Evolutionary conservation across 2,888 invertebrate genomes (phyloP).

Genomic region (Siphonodentalium dalli): DNA sequence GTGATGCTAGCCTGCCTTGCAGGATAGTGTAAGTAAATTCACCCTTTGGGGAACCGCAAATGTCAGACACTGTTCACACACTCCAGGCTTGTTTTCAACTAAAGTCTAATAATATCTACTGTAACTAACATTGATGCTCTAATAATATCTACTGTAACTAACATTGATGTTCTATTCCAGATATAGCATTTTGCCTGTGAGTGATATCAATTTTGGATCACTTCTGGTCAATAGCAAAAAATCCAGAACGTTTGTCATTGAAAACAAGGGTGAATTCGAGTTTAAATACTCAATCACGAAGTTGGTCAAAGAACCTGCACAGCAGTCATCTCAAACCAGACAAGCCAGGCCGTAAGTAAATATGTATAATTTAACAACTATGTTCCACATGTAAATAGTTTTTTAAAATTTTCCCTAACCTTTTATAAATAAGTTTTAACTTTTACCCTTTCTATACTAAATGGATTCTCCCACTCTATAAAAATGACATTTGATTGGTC

Average conservation of each 20-base stretch:
- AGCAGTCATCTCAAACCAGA: constrained; percentile 27
- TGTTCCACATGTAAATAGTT: too few species aligned
- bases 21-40: too few species aligned
- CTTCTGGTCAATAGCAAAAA: constrained; percentile 63
- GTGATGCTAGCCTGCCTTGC: too few species aligned
- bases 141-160: neutral
- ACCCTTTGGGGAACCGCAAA: too few species aligned
- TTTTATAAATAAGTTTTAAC: too few species aligned
- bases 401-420: too few species aligned
- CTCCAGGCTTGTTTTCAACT: neutral
- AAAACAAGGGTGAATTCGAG: constrained; percentile 65
- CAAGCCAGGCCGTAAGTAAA: constrained; percentile 48
- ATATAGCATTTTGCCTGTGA: constrained; percentile 60
- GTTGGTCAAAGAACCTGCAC: constrained; percentile 48
- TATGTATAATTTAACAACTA: too few species aligned
- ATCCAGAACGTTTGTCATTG: constrained; percentile 60
- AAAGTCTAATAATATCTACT: neutral
- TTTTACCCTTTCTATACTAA: too few species aligned
- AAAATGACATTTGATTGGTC: too few species aligned
- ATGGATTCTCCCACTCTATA: too few species aligned
- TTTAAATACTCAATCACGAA: constrained; percentile 64
- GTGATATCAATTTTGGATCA: constrained; percentile 65
- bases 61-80: too few species aligned
- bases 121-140: neutral
- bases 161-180: constrained; percentile 35